phyloP scores from a whole-genome alignment of 2,888 invertebrate genomes.

The Morpho achilles region DNA sequence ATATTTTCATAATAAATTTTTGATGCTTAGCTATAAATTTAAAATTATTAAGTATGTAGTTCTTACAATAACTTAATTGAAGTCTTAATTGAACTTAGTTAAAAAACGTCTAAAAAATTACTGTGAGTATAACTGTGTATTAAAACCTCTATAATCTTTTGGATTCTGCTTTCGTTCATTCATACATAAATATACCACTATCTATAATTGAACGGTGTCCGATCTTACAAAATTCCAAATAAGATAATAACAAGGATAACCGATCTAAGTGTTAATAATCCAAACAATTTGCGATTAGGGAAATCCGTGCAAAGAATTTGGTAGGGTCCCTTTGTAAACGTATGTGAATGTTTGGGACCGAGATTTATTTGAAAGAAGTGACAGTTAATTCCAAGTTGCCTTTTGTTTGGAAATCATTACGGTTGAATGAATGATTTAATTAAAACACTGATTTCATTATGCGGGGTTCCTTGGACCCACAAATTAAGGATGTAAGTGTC shows the following conservation, averaged over 20 bases:
- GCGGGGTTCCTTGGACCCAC: conserved; percentile 12
- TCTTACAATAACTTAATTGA: too few species aligned
- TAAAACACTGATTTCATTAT: conserved; percentile 25
- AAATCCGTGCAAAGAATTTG: conserved; percentile 16
- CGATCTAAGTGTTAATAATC: conserved; percentile 14
- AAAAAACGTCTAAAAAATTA: too few species aligned
- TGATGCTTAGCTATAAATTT: too few species aligned
- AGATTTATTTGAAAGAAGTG: conserved; percentile 23
- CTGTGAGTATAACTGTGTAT: too few species aligned
- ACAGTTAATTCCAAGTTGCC: conserved; percentile 14
- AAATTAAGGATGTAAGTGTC: conserved; percentile 16
- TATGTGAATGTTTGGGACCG: conserved; percentile 14
- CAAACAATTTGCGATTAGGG: conserved; percentile 11
- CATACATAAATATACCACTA: neutral
- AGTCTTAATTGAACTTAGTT: too few species aligned
- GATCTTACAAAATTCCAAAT: conserved; percentile 12
- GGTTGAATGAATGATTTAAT: conserved; percentile 25
- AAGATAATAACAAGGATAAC: conserved; percentile 18
- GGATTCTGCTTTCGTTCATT: conserved; percentile 15
- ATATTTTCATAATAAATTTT: too few species aligned
- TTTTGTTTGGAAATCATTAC: conserved; percentile 17
- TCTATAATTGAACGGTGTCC: conserved; percentile 20
- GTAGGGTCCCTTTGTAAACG: conserved; percentile 9
- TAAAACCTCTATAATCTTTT: too few species aligned
- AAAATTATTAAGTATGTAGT: too few species aligned